Evolutionary conservation across 2,888 invertebrate species (phyloP).

Genomic region (Ctena decussata): DNA sequence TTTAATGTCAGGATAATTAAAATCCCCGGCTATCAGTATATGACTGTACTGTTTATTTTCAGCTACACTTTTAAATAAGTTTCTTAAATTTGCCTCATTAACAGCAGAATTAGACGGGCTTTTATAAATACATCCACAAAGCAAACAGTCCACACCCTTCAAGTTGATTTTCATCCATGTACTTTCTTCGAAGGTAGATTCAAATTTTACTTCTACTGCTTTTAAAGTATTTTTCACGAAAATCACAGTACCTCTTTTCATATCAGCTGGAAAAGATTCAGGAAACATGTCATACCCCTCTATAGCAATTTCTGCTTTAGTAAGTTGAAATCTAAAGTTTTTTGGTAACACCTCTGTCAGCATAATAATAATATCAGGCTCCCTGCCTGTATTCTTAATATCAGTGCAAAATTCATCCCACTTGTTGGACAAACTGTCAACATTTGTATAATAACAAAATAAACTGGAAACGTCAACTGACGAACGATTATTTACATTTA

Average conservation of each 20-base stretch:
- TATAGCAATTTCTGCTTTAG: not conserved
- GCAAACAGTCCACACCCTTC: not conserved
- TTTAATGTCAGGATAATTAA: not conserved
- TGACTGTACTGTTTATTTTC: not conserved
- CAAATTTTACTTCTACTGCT: not conserved
- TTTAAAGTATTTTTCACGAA: not conserved
- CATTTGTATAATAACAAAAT: slow-evolving; percentile 7
- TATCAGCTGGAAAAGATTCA: not conserved
- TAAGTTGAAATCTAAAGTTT: not conserved
- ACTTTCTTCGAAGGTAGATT: not conserved
- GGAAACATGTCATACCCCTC: not conserved
- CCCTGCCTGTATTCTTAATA: not conserved
- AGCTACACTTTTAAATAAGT: not conserved
- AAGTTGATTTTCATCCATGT: not conserved
- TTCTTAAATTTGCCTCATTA: not conserved
- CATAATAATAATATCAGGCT: not conserved
- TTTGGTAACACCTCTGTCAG: not conserved
- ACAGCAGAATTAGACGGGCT: not conserved
- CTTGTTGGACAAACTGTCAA: slow-evolving; percentile 7
- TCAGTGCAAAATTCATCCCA: not conserved
- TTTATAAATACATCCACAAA: not conserved
- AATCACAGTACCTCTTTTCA: not conserved
- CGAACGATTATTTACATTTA: no score
- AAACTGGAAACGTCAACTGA: not conserved
- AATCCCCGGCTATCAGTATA: not conserved